A percentile compares a stretch with the other conserved stretches of the same genome.
phyloP scores from a whole-genome alignment of 2,888 invertebrate genomes.

The Diloba caeruleocephala region DNA sequence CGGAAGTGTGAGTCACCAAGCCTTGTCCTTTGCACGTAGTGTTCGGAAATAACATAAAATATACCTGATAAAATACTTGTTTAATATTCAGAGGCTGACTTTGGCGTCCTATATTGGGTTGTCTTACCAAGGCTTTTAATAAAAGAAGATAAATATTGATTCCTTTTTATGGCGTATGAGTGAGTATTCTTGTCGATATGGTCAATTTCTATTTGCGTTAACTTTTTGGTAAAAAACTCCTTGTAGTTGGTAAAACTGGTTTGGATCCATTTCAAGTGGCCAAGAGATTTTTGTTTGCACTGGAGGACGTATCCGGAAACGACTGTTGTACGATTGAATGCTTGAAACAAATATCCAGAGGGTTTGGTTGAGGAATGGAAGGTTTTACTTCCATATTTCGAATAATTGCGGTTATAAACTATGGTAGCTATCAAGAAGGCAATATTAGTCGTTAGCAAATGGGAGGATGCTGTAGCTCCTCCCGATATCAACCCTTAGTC shows the following conservation, averaged over 20 bases:
- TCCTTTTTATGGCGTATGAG: neutral
- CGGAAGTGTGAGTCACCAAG: constrained; percentile 44
- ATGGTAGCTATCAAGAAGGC: too few species aligned
- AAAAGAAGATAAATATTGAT: neutral
- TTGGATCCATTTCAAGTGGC: constrained; percentile 18
- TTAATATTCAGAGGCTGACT: neutral
- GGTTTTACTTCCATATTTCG: neutral
- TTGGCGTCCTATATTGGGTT: constrained; percentile 5
- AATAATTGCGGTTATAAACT: neutral
- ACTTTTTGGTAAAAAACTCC: constrained; percentile 26
- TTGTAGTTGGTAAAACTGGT: constrained; percentile 38
- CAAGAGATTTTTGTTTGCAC: constrained; percentile 43
- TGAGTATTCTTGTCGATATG: constrained; percentile 3
- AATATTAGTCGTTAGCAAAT: too few species aligned
- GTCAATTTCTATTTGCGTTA: constrained; percentile 24
- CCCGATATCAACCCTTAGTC: too few species aligned
- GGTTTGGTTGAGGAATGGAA: neutral
- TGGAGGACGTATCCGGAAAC: constrained; percentile 41
- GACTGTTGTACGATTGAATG: constrained; percentile 40
- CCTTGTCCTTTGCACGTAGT: constrained; percentile 28
- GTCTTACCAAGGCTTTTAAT: neutral
- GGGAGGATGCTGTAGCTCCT: too few species aligned
- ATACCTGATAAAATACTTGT: constrained; percentile 8
- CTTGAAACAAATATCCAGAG: constrained; percentile 7
- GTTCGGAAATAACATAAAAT: constrained; percentile 28